Conservation (phyloP, 2,888 invertebrate species). For the Lasius fuliginosus region DNA sequence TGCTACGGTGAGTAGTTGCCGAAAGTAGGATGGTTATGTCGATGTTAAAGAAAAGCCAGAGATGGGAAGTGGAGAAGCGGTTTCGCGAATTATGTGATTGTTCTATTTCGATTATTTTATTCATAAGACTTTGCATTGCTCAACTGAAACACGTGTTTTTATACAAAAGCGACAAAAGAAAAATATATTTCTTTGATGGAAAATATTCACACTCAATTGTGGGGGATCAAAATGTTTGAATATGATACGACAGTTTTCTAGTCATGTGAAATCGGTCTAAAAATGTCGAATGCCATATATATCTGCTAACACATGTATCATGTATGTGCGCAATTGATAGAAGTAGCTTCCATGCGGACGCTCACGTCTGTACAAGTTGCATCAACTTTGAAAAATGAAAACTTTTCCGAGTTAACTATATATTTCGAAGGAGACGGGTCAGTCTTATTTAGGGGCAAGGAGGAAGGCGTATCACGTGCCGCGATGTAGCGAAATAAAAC, state of each 20-base stretch:
- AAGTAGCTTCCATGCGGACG: neutral
- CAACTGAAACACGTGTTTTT: neutral
- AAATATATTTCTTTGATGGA: neutral
- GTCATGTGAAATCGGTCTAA: neutral
- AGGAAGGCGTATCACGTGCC: slow-evolving; percentile 36
- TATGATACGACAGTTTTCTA: neutral
- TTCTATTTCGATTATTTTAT: slow-evolving; percentile 17
- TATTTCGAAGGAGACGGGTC: slow-evolving; percentile 25
- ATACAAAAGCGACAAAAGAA: neutral
- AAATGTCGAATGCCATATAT: neutral
- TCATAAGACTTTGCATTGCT: neutral
- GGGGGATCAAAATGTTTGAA: neutral
- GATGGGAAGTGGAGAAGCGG: neutral
- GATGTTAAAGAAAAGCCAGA: neutral
- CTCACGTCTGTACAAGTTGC: slow-evolving; percentile 33
- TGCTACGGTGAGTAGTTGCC: slow-evolving; percentile 1
- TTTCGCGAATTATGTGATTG: slow-evolving; percentile 8
- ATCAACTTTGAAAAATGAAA: slow-evolving; percentile 52
- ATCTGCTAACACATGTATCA: slow-evolving; percentile 5
- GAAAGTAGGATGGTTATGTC: slow-evolving; percentile 5
- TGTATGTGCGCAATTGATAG: slow-evolving; percentile 26
- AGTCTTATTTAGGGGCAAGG: neutral
- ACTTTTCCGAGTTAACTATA: slow-evolving; percentile 46
- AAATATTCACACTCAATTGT: neutral
- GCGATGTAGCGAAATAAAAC: slow-evolving; percentile 33